Percentiles rank a stretch among this genome's conserved stretches.
Evolutionary conservation across 2,113 vertebrate genomes (phyloP).

Genomic region (Rhipidura dahli): DNA sequence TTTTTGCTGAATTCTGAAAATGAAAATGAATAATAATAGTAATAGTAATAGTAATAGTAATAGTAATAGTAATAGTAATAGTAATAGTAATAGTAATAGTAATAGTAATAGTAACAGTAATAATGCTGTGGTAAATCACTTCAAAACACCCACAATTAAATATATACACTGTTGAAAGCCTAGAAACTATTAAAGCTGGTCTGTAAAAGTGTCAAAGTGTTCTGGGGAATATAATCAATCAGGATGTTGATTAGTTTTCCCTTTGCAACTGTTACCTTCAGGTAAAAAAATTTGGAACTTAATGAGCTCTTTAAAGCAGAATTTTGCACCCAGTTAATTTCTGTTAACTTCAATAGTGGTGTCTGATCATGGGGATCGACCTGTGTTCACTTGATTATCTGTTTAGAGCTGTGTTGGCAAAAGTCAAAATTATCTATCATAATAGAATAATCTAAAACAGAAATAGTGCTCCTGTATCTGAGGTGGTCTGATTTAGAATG

Average conservation of each 20-base stretch:
- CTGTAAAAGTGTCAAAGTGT: neutral
- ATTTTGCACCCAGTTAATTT: neutral
- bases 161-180: neutral
- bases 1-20: neutral
- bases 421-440: neutral
- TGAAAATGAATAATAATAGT: neutral
- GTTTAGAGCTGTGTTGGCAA: neutral
- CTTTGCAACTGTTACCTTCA: neutral
- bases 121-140: neutral
- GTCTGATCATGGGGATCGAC: accelerated
- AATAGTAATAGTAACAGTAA: neutral
- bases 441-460: neutral
- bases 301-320: neutral
- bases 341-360: neutral
- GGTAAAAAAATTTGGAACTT: neutral
- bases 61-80: neutral
- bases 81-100: neutral
- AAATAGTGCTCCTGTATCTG: neutral
- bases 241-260: neutral
- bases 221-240: neutral
- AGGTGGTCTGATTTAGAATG: neutral
- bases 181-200: neutral
- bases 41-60: neutral
- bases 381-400: neutral
- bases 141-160: neutral